Evolutionary conservation across 1,140 invertebrate genomes (phyloP), one percentile per base, ranked within the genome.

Genomic region (Aphaenogaster rudis): DNA sequence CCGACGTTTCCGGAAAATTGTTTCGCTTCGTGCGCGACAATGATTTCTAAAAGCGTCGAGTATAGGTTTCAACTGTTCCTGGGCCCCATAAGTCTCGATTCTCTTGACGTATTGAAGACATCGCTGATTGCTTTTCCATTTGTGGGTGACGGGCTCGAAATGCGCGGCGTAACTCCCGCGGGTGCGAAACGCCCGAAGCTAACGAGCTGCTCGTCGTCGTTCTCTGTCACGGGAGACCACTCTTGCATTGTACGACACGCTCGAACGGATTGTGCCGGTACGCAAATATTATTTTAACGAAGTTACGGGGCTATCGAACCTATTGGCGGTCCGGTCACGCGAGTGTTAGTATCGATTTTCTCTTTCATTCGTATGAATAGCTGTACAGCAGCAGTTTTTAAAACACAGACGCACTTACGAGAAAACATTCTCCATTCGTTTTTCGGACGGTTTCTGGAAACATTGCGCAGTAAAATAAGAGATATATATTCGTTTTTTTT

Each of bases 251-350:
- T 78, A 59, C 54, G 78, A 69, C 50, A 69, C 52, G 85, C 76
- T 81, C 64, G 52, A 86, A 63, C 64, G 77, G 77, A 86, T 80
- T 80, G 64, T 36, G n/a, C 66, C 15, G 66, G 45, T 86, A 72
- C 63, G 54, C 64, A 82, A 86, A 86, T 86, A 86, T 86, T 86
- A 86, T 86, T 86, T 86, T 86, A 86, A 86, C 86, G 66, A 71
- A 82, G 78, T 86, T 86, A 72, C 54, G 45, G 59, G 33, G 21
- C 63, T 61, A 82, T 63, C 79, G 78, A 52, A 72, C 45, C 59
- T 45, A 82, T 63, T 63, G 54, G 21, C 54, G 86, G 42, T 63
- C 48, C 39, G 85, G 61, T 86, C 66, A 50, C 77, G 64, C 54
- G 45, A 67, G 59, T 82, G 54, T 69, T 80, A 71, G n/a, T 63